A percentile compares a stretch with the other conserved stretches of the same genome.
These are phyloP conservation scores for Polymixis lichenea DNA, from an alignment of 2,888 invertebrate species.

Conservation along the genomic window DNA sequence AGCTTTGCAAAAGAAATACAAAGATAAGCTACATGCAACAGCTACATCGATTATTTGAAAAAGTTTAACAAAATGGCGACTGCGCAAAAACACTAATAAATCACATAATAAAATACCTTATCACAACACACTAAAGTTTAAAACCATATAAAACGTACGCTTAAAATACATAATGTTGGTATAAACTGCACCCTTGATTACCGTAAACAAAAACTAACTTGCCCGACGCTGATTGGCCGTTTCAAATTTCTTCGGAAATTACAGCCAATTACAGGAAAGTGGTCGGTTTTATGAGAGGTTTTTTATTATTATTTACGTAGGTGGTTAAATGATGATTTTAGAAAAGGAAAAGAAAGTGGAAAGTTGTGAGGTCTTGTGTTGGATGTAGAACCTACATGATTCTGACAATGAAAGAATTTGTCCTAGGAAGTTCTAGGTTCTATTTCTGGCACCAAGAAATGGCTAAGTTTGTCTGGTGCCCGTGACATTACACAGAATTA, in stretches of 20 bases:
- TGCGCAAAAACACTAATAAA: slow-evolving; percentile 8
- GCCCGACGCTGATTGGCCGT: slow-evolving; percentile 57
- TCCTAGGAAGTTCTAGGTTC: not conserved
- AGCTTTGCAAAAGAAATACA: slow-evolving; percentile 46
- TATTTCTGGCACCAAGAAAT: not conserved
- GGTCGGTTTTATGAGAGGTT: slow-evolving; percentile 17
- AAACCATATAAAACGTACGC: slow-evolving; percentile 18
- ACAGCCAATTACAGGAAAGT: slow-evolving; percentile 53
- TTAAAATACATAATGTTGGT: slow-evolving; percentile 19
- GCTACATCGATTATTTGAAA: slow-evolving; percentile 54
- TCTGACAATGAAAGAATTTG: not conserved
- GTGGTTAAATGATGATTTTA: slow-evolving; percentile 18
- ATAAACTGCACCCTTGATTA: slow-evolving; percentile 59
- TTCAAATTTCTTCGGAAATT: slow-evolving; percentile 36
- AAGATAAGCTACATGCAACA: slow-evolving; percentile 67
- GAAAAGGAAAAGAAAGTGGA: not conserved
- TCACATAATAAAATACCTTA: slow-evolving; percentile 40
- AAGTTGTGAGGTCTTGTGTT: not conserved
- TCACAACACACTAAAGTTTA: slow-evolving; percentile 33
- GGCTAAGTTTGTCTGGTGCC: not conserved
- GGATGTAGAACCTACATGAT: too few relatives aligned
- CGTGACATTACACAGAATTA: not conserved
- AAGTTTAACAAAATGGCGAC: slow-evolving; percentile 54
- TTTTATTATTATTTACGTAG: slow-evolving; percentile 45
- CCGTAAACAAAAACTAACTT: slow-evolving; percentile 58